Base-by-base conservation (phyloP, 2,888 invertebrate species). In the Sylvicola cinctus region DNA sequence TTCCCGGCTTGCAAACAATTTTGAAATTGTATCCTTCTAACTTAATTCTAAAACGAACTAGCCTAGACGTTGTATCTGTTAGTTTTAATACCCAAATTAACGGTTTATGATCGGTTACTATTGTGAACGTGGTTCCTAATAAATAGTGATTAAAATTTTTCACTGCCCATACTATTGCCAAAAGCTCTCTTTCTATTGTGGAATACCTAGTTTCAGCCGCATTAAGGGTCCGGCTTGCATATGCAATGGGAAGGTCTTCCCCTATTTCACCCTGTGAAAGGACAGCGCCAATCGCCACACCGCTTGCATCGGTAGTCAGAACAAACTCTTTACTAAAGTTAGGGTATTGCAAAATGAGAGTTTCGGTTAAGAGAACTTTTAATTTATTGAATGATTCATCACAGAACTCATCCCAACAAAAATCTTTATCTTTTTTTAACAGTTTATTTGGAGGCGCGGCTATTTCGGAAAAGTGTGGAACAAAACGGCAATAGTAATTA, bases 11-110 rank as follows among this genome's bases (percentile, higher is more conserved):
- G 16, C 16, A 31, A 13, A 14, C 31, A 11, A 31, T 15, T 31
- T n/a, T 31, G 4, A 31, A 7, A 31, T 31, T 15, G 16, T 31
- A 31, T 31, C 16, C 31, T 4, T 15, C 31, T 29, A 29, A 29
- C 6, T 7, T 10, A 13, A 25, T 25, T 25, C 25, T n/a, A n/a
- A n/a, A n/a, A n/a, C n/a, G n/a, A n/a, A n/a, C n/a, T n/a, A n/a
- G 25, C 25, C 25, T 8, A 8, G 25, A 7, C 11, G 25, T 8
- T 25, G 25, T 7, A 25, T 25, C 25, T 25, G 7, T 25, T 25
- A 25, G 8, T 7, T 25, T 25, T n/a, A n/a, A n/a, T 11, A 25
- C 7, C 25, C 25, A 25, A 25, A 25, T 11, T 25, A 25, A 25
- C 11, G 25, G 25, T 25, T 25, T 7, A 25, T 25, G 25, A 25